phyloP scores from a whole-genome alignment of 2,888 invertebrate species.

The Dryococelus australis region DNA sequence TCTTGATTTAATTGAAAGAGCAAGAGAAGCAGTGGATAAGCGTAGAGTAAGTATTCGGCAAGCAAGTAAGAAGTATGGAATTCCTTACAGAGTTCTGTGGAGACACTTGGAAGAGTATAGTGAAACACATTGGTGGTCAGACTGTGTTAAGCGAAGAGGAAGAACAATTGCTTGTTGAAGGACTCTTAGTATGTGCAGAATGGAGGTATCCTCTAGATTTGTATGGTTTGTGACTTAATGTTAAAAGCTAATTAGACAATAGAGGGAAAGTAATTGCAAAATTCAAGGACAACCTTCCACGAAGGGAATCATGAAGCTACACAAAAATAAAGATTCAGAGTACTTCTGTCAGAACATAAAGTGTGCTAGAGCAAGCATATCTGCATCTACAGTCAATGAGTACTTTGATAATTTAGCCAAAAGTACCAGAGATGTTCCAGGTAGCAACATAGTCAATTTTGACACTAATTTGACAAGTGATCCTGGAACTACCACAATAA shows the following conservation, averaged over 20 bases:
- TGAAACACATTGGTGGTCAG: neutral
- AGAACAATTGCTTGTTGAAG: neutral
- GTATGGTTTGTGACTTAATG: neutral
- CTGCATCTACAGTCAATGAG: conserved; percentile 18
- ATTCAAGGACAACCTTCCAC: conserved; percentile 22
- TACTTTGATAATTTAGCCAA: conserved; percentile 23
- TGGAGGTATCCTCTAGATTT: neutral
- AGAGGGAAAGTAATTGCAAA: neutral
- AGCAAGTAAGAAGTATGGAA: neutral
- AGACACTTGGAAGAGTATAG: neutral
- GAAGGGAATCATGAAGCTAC: conserved; percentile 26
- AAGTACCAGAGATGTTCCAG: conserved; percentile 23
- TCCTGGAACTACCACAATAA: conserved; percentile 16
- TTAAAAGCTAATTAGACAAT: neutral
- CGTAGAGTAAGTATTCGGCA: neutral
- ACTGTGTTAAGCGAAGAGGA: neutral
- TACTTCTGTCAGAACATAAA: conserved; percentile 30
- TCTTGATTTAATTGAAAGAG: neutral
- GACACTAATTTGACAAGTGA: conserved; percentile 25
- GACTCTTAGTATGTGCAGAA: neutral
- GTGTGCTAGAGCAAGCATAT: conserved; percentile 22
- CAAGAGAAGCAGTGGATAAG: neutral
- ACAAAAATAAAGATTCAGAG: conserved; percentile 22
- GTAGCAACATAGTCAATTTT: conserved; percentile 20
- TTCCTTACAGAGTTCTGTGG: neutral